Conservation (phyloP, 2,888 invertebrate species). For the Drosophila engyochracea region DNA sequence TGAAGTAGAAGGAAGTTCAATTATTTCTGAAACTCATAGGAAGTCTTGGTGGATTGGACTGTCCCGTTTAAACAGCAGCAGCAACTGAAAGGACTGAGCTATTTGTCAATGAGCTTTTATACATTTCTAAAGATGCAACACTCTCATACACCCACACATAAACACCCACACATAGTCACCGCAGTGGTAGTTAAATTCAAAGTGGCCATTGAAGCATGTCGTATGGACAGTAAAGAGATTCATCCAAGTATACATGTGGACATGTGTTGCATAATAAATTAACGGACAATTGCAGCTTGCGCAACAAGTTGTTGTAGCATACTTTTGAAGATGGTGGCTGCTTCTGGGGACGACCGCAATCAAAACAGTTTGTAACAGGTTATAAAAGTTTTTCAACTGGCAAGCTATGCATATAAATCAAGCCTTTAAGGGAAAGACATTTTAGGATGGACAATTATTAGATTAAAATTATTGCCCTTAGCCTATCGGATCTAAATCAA, state of each 20-base stretch:
- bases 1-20: constrained; percentile 42
- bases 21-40: constrained; percentile 56
- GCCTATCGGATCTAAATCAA: background rate
- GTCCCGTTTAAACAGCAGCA: constrained; percentile 34
- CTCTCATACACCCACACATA: constrained; percentile 6
- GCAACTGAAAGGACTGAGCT: constrained; percentile 63
- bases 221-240: constrained; percentile 44
- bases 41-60: constrained; percentile 27
- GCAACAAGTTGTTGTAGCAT: constrained; percentile 74
- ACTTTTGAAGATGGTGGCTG: constrained; percentile 29
- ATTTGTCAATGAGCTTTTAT: constrained; percentile 49
- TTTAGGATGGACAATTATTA: background rate
- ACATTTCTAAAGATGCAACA: constrained; percentile 18
- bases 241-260: constrained; percentile 51
- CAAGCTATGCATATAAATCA: constrained; percentile 58
- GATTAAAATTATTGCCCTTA: background rate
- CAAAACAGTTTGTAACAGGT: constrained; percentile 52
- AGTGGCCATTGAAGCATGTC: constrained; percentile 70
- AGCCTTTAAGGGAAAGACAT: constrained; percentile 4
- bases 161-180: background rate
- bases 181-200: constrained; percentile 58
- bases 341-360: constrained; percentile 35
- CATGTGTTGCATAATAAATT: constrained; percentile 76
- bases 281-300: constrained; percentile 76
- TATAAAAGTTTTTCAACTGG: constrained; percentile 62